These are phyloP conservation scores for Glomeris marginata DNA, from an alignment of 2,888 invertebrate genomes.

Conservation along the genomic window DNA sequence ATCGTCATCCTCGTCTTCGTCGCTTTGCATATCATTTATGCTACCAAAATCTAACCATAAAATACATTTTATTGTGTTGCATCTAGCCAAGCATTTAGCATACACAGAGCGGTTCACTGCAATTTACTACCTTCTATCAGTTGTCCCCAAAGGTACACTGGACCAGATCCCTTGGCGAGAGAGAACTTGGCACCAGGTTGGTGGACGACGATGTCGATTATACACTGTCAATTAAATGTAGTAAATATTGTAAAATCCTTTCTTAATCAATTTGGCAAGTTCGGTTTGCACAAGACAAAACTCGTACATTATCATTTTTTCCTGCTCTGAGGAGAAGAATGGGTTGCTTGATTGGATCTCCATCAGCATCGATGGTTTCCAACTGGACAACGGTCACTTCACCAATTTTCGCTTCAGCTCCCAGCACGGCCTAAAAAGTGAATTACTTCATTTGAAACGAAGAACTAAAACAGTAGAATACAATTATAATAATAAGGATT, in stretches of 20 bases:
- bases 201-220: slow-evolving; percentile 1
- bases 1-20: slow-evolving; percentile 1
- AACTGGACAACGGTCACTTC: slow-evolving; percentile 7
- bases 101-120: no score
- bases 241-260: no score
- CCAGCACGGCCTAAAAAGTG: slow-evolving; percentile 3
- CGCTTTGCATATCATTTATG: background rate
- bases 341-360: background rate
- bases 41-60: no score
- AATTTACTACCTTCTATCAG: background rate
- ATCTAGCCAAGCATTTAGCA: no score
- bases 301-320: background rate
- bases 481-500: no score
- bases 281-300: background rate
- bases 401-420: background rate
- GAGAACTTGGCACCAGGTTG: background rate
- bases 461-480: no score
- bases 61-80: no score
- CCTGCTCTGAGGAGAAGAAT: background rate
- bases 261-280: no score
- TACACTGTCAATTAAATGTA: slow-evolving; percentile 2
- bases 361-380: background rate
- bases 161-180: slow-evolving; percentile 7
- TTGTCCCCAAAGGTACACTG: slow-evolving; percentile 12
- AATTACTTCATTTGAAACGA: no score